Conservation (phyloP, 2,888 invertebrate species). For the Trachelus troglodyta region DNA sequence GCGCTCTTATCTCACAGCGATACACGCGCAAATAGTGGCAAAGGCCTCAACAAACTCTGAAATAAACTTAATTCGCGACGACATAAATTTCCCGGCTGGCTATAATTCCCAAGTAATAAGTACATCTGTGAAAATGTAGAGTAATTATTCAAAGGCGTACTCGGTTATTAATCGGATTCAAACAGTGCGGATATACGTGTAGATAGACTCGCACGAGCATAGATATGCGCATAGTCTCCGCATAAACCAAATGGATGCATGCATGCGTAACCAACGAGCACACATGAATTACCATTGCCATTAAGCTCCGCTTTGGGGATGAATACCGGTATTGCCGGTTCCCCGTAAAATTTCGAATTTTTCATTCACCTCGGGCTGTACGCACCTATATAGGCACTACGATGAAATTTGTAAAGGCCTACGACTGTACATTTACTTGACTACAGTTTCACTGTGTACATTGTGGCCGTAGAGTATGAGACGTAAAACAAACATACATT, state of each 20-base stretch:
- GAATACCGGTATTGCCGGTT: background rate
- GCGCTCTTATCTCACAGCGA: background rate
- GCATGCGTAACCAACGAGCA: background rate
- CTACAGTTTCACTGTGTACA: background rate
- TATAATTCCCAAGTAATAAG: background rate
- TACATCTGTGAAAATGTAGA: background rate
- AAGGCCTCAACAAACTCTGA: background rate
- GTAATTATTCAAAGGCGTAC: background rate
- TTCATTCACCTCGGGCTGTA: background rate
- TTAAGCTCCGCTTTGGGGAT: background rate
- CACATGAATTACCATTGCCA: background rate
- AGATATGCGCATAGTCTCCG: background rate
- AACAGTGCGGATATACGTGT: background rate
- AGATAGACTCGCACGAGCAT: background rate
- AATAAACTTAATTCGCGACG: background rate
- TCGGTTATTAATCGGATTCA: background rate
- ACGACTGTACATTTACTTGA: constrained; percentile 3
- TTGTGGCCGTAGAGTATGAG: background rate
- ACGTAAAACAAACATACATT: constrained; percentile 30
- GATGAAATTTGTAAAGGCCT: background rate
- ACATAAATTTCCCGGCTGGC: background rate
- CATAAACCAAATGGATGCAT: background rate
- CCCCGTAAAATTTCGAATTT: background rate
- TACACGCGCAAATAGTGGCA: background rate
- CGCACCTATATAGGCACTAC: background rate